phyloP scores from a whole-genome alignment of 2,113 vertebrate species.

The Nannobrachium achirus region DNA sequence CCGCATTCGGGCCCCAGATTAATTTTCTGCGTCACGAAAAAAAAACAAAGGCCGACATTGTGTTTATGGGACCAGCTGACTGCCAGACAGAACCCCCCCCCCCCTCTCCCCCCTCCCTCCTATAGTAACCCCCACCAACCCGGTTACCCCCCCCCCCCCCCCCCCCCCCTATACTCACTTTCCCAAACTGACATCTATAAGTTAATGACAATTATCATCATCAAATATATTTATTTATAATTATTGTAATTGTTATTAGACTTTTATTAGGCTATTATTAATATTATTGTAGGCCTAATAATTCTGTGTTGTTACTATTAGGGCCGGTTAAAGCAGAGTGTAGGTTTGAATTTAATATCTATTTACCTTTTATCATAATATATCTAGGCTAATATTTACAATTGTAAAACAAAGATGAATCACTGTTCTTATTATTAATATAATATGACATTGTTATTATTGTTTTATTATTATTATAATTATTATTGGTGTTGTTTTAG shows the following conservation, averaged over 20 bases:
- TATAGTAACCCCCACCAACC: too few relatives aligned
- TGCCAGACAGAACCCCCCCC: conserved; percentile 52
- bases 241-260: conserved; percentile 11
- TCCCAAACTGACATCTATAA: conserved; percentile 48
- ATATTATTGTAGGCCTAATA: background rate
- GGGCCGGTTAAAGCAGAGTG: too few relatives aligned
- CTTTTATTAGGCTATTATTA: conserved; percentile 2
- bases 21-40: conserved; percentile 91
- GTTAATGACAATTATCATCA: background rate
- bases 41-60: conserved; percentile 80
- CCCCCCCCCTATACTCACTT: conserved; percentile 48
- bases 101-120: conserved; percentile 4
- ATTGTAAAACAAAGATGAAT: too few relatives aligned
- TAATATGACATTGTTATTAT: too few relatives aligned
- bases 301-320: background rate
- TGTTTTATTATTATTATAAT: too few relatives aligned
- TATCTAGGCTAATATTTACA: background rate
- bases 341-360: background rate
- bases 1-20: conserved; percentile 83
- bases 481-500: too few relatives aligned
- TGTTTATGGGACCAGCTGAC: conserved; percentile 73
- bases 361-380: background rate
- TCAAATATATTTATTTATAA: background rate
- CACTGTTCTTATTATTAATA: too few relatives aligned
- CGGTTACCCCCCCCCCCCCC: background rate